Percentiles rank a stretch among this genome's conserved stretches.
phyloP scores from a whole-genome alignment of 2,888 invertebrate species.

The Dryococelus australis region DNA sequence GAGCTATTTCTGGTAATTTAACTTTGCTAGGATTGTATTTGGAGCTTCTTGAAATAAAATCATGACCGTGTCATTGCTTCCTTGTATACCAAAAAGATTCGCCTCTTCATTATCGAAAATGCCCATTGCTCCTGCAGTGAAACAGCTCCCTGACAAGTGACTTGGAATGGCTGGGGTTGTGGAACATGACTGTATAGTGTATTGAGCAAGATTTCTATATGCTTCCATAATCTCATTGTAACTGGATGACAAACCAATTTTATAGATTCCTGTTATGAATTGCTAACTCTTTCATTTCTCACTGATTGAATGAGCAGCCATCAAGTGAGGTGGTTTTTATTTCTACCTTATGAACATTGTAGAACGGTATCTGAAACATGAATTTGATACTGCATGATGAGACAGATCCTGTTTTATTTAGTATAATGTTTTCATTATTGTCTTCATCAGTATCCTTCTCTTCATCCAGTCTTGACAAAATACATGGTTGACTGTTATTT shows the following conservation, averaged over 20 bases:
- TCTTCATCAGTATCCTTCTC: background rate
- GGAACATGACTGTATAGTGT: background rate
- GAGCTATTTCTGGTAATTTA: background rate
- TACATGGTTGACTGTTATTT: background rate
- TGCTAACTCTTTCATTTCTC: background rate
- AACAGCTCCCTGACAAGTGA: background rate
- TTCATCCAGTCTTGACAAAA: background rate
- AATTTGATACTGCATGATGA: background rate
- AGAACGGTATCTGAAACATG: background rate
- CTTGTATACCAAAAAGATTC: background rate
- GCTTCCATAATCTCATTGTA: background rate
- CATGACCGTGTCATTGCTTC: background rate
- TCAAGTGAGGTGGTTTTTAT: background rate
- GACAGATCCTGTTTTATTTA: background rate
- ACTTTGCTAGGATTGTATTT: background rate
- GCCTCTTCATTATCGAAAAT: background rate
- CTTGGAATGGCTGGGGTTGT: background rate
- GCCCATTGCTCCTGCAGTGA: background rate
- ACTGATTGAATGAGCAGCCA: background rate
- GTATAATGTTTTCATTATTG: background rate
- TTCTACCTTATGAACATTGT: background rate
- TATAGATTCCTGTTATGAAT: background rate
- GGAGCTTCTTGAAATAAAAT: background rate
- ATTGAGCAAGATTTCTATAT: background rate
- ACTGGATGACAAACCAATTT: background rate